phyloP scores from a whole-genome alignment of 2,797 vertebrate species.

The Dromococcyx pavoninus region DNA sequence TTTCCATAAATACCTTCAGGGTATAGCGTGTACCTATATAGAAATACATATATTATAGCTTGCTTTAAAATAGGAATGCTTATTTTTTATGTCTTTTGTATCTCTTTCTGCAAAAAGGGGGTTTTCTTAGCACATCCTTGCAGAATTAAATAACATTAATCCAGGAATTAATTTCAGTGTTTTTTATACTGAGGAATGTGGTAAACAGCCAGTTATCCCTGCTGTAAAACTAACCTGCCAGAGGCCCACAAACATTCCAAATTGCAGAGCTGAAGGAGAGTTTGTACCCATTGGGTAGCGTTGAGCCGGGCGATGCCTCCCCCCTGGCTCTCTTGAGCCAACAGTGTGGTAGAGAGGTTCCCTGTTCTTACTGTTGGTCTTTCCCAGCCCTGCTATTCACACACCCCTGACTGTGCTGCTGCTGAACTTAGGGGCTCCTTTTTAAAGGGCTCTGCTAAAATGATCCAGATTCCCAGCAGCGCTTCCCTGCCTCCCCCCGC shows the following conservation, averaged over 20 bases:
- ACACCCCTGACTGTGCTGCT: neutral
- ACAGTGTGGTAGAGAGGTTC: neutral
- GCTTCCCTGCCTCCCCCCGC: neutral
- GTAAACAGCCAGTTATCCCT: neutral
- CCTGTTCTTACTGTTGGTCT: fast-evolving
- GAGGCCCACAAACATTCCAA: neutral
- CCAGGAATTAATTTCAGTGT: neutral
- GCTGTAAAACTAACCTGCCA: neutral
- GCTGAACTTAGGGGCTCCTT: neutral
- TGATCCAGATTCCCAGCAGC: neutral
- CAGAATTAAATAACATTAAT: neutral
- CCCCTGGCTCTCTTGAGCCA: neutral
- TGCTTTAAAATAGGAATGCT: neutral
- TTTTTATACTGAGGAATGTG: neutral
- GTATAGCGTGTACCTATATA: neutral
- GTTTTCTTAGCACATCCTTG: neutral
- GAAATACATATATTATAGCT: neutral
- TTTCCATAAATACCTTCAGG: neutral
- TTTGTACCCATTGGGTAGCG: neutral
- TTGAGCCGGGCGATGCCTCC: neutral
- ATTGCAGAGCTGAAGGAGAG: neutral
- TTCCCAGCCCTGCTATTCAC: neutral
- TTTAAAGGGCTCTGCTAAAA: neutral
- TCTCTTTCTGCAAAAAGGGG: neutral
- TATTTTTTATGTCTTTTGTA: neutral